Conservation (phyloP, 2,888 invertebrate genomes). For the Drosophila kanekoi region DNA sequence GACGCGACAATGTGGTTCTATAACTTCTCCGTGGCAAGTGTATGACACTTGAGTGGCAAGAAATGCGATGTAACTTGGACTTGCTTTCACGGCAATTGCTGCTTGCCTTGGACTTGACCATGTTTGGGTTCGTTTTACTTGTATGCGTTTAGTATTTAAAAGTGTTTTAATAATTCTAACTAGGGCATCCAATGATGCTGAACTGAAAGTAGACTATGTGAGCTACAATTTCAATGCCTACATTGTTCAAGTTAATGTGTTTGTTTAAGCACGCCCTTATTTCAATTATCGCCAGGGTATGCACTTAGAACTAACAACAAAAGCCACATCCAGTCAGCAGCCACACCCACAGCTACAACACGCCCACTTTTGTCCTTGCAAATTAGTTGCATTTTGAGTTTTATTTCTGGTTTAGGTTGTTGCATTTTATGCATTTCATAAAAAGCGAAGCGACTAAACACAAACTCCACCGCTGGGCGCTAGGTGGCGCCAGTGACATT, state of each 20-base stretch:
- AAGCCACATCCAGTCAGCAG: constrained; percentile 9
- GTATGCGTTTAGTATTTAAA: background rate
- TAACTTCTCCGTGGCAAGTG: background rate
- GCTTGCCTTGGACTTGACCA: background rate
- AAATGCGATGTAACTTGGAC: background rate
- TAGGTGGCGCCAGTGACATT: constrained; percentile 22
- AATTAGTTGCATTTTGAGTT: constrained; percentile 69
- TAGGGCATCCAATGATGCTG: background rate
- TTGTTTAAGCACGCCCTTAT: constrained; percentile 6
- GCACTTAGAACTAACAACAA: constrained; percentile 3
- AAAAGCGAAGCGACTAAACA: constrained; percentile 23
- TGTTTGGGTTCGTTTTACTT: background rate
- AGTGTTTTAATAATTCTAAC: background rate
- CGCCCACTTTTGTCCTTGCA: constrained; percentile 47
- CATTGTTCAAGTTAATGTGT: background rate
- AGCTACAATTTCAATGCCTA: background rate
- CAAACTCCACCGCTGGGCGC: background rate
- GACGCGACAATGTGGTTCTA: background rate
- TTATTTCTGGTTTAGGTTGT: constrained; percentile 55
- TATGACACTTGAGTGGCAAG: background rate
- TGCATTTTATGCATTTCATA: constrained; percentile 35
- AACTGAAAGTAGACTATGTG: background rate
- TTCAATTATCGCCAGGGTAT: background rate
- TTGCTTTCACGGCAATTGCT: background rate
- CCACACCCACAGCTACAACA: constrained; percentile 13